These are phyloP conservation scores for Spheniscus mendiculus DNA, from an alignment of 2,113 vertebrate species.

Conservation along the genomic window DNA sequence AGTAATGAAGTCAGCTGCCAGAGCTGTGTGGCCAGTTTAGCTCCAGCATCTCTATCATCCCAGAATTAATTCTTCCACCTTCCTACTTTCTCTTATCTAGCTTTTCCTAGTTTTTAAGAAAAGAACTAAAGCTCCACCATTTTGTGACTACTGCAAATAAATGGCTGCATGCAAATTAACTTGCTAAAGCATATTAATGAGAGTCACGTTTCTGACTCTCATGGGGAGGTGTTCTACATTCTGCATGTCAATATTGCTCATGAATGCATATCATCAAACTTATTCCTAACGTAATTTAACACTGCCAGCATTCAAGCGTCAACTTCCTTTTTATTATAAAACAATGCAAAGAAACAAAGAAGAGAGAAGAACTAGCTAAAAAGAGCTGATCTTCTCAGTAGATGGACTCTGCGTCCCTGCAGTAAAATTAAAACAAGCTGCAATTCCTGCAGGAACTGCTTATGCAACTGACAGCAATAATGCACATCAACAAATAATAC, in stretches of 20 bases:
- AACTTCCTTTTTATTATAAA: neutral
- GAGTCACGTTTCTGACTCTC: neutral
- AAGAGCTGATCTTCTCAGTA: neutral
- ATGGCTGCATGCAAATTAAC: neutral
- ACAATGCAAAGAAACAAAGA: neutral
- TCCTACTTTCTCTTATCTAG: neutral
- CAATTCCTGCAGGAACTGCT: constrained; percentile 76
- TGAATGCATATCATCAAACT: neutral
- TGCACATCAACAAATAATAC: neutral
- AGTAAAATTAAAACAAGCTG: constrained; percentile 55
- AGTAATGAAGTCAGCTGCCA: neutral
- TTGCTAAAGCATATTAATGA: neutral
- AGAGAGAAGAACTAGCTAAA: neutral
- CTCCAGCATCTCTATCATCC: neutral
- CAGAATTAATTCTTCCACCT: neutral
- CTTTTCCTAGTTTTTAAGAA: neutral
- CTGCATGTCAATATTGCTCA: neutral
- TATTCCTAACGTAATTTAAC: neutral
- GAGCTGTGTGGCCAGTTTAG: neutral
- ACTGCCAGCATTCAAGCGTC: neutral
- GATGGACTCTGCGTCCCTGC: constrained; percentile 38
- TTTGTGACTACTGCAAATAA: neutral
- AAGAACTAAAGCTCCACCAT: neutral
- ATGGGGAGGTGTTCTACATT: neutral
- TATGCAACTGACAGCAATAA: constrained; percentile 78